These are phyloP conservation scores for Aphis gossypii DNA, from an alignment of 1,140 invertebrate genomes.

Conservation along the genomic window DNA sequence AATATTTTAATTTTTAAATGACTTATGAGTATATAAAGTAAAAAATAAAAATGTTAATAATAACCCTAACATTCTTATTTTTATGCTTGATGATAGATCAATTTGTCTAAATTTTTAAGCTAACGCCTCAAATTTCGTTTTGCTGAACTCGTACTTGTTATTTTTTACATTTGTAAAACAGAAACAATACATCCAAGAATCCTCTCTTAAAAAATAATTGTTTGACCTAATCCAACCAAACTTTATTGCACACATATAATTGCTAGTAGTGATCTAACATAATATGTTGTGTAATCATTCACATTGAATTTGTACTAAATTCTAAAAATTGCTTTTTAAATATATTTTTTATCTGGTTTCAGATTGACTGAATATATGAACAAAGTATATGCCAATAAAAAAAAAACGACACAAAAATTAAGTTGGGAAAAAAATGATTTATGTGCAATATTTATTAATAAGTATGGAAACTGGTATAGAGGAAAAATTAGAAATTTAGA, in stretches of 20 bases:
- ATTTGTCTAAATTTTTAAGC: neutral
- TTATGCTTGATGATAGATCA: neutral
- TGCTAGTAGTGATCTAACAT: neutral
- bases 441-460: conserved; percentile 66
- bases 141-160: neutral
- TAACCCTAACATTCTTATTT: neutral
- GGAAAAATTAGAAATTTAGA: conserved; percentile 66
- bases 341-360: neutral
- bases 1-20: neutral
- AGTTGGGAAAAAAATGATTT: conserved; percentile 62
- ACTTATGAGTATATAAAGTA: neutral
- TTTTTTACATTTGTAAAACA: neutral
- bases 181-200: neutral
- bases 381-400: neutral
- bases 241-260: neutral
- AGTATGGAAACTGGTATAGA: conserved; percentile 67
- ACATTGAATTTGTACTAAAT: neutral
- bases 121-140: neutral
- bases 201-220: neutral
- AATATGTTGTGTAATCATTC: neutral
- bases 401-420: neutral
- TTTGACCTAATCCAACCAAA: neutral
- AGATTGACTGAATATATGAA: conserved; percentile 19
- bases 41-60: too few relatives aligned
- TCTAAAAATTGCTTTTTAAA: neutral